Evolutionary conservation across 2,888 invertebrate genomes (phyloP), one percentile per base, ranked within the genome.

Genomic region (Oscheius sp.): DNA sequence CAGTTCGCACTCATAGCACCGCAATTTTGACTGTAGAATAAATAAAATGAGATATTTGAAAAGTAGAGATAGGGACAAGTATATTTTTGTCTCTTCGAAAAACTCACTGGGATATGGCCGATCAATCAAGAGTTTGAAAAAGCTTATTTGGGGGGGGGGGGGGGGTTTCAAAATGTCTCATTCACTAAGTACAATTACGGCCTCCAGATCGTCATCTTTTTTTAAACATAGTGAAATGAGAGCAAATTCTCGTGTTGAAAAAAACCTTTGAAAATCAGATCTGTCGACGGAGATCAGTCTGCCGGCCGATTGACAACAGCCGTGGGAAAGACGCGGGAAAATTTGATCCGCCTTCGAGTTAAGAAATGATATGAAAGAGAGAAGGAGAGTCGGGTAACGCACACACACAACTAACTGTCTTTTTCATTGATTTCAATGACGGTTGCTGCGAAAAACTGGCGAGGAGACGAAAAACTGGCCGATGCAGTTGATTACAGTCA

Each of bases 291-390:
- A n/a, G n/a, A n/a, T n/a, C n/a, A n/a, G n/a, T n/a, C n/a, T n/a
- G n/a, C 36, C 41, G 2, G 41, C n/a, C 12, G 12, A 20, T 20
- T 17, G 41, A 41, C 41, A 41, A 14, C 0, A 5, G 33, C 14
- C 54, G 59, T 59, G 59, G 41, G 59, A 41, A 59, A 59, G 32
- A n/a, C 41, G 24, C 57, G 57, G n/a, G 57, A n/a, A n/a, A n/a
- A n/a, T n/a, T n/a, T n/a, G n/a, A n/a, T n/a, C n/a, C 57, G 57
- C 30, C 41, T 26, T 38, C 44, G 20, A 24, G 47, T 20, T 12
- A 20, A 24, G 20, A 24, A 20, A 12, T 22, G 20, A 47, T 24
- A 20, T 6, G 22, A 4, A 22, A 3, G 47, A 20, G 47, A 4
- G 20, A 20, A 2, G 12, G 5, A 6, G 12, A 6, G 5, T 22